Conservation (phyloP, 2,113 vertebrate genomes). For the Symphodus melops region DNA sequence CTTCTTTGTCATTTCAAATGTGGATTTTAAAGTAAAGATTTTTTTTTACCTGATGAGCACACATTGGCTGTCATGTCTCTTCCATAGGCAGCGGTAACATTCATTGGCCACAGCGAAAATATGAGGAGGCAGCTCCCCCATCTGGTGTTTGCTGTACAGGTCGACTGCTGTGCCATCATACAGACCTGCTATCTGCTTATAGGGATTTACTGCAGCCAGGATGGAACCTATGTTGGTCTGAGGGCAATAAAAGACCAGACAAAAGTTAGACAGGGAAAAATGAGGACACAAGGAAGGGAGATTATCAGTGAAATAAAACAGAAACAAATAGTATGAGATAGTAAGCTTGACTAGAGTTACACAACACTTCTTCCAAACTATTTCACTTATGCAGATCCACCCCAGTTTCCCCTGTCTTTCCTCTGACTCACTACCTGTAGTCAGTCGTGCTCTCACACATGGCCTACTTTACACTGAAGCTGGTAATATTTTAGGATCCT, state of each 20-base stretch:
- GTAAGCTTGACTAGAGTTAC: background rate
- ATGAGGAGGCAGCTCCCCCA: conserved; percentile 93
- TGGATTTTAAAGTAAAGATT: background rate
- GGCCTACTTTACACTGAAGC: conserved; percentile 58
- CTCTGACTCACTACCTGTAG: conserved; percentile 18
- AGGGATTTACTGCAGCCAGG: conserved; percentile 92
- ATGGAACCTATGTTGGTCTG: conserved; percentile 95
- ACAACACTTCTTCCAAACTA: background rate
- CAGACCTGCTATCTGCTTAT: conserved; percentile 87
- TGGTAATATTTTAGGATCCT: conserved; percentile 60
- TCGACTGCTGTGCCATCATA: conserved; percentile 85
- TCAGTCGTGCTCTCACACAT: conserved; percentile 22
- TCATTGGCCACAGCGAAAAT: conserved; percentile 94
- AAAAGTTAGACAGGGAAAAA: background rate
- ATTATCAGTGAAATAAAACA: background rate
- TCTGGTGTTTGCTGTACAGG: conserved; percentile 89
- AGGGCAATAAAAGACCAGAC: background rate
- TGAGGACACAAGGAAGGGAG: background rate
- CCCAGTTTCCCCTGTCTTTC: conserved; percentile 15
- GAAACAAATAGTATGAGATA: background rate
- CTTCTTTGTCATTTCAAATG: background rate
- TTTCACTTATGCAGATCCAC: background rate
- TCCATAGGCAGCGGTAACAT: conserved; percentile 96
- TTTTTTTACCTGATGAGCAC: conserved; percentile 91
- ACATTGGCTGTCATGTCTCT: conserved; percentile 93